A percentile compares a stretch with the other conserved stretches of the same genome.
Evolutionary conservation across 2,113 vertebrate genomes (phyloP).

Genomic region (Cervus canadensis): DNA sequence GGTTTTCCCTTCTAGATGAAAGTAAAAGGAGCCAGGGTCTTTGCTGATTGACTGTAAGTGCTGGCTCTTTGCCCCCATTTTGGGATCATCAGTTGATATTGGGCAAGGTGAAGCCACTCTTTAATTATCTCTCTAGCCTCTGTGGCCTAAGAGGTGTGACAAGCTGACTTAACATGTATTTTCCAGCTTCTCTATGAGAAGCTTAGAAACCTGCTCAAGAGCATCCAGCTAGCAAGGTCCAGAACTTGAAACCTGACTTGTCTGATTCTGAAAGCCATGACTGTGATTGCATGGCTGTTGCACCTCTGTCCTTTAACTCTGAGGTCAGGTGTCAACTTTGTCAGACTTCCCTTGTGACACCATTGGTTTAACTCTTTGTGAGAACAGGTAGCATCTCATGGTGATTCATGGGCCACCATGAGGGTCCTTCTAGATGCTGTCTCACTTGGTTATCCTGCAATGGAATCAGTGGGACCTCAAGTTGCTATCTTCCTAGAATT

Average conservation of each 20-base stretch:
- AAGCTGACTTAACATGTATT: background rate
- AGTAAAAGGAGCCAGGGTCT: slow-evolving; percentile 16
- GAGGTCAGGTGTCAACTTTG: background rate
- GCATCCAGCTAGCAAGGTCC: background rate
- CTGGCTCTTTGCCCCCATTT: background rate
- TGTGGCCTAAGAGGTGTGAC: background rate
- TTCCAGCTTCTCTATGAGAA: background rate
- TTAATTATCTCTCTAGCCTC: background rate
- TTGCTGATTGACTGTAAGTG: background rate
- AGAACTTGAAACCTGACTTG: background rate
- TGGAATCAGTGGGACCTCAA: background rate
- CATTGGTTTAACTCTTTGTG: background rate
- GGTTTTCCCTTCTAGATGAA: slow-evolving; percentile 36
- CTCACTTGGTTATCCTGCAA: background rate
- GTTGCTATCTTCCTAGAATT: background rate
- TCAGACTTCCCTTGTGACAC: background rate
- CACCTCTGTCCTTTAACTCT: background rate
- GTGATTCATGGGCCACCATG: background rate
- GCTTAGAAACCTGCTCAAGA: background rate
- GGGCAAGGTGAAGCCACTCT: background rate
- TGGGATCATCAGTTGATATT: background rate
- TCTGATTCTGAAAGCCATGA: background rate
- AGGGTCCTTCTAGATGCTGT: background rate
- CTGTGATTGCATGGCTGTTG: too few species aligned
- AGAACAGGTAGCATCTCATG: background rate